Evolutionary conservation across 2,888 invertebrate species (phyloP), one percentile per base, ranked within the genome.

Genomic region (Orthosia gothica): DNA sequence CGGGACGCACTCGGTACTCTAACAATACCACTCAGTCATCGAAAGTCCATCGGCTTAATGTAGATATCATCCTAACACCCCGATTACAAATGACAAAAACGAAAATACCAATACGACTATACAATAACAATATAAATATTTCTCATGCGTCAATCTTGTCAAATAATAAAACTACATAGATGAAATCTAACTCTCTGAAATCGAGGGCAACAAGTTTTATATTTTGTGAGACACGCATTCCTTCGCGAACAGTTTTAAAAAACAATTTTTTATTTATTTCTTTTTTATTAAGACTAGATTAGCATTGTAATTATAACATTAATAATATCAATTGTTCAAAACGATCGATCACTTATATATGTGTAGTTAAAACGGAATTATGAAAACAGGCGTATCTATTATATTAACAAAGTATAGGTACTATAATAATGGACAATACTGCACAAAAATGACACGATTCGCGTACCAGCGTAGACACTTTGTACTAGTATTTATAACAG

Each of bases 31-130:
- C 92, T 94, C 95, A 94, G 93, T 93, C 96, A 96, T 96, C 87
- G 96, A 96, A 96, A 96, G 96, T 96, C 95, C 96, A 96, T 96
- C 96, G 96, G 96, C 96, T 89, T 90, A 90, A 90, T 93, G 91
- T 93, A 87, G 81, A 83, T 81, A 94, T 92, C 92, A 89, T 92
- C 90, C 93, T 94, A 94, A 94, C 94, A 94, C 93, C 94, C 93
- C 94, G 92, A 93, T 91, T 92, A 94, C 91, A 94, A 93, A 95
- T 92, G 90, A 94, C 92, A 89, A 88, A n/a, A 95, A 95, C 92
- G 81, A 92, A 95, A 95, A 93, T 92, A 92, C 88, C 87, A 92
- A 92, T 93, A 95, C 92, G 89, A 90, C 94, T 95, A 95, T 94
- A 95, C 94, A 94, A 92, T 95, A 95, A 95, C 95, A 95, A 95